These are phyloP conservation scores for Cephalophus harveyi DNA, from an alignment of 2,113 vertebrate genomes.

Conservation along the genomic window DNA sequence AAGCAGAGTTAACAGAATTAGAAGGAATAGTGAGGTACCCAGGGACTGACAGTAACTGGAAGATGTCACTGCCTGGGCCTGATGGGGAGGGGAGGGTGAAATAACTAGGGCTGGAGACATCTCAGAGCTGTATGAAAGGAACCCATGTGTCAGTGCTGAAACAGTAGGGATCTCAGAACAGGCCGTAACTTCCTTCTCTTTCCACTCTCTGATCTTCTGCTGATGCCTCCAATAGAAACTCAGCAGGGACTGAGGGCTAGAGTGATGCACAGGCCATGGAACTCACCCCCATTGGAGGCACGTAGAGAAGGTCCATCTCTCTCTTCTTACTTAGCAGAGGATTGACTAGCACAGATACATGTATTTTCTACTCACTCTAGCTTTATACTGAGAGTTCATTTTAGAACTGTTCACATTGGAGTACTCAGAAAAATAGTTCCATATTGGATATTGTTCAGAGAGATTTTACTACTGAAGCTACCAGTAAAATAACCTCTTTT, in stretches of 20 bases:
- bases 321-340: background rate
- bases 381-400: background rate
- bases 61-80: background rate
- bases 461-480: background rate
- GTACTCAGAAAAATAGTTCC: background rate
- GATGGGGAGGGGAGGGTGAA: background rate
- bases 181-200: background rate
- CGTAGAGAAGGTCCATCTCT: background rate
- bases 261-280: background rate
- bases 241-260: background rate
- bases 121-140: background rate
- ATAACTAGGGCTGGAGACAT: background rate
- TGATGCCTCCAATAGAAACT: background rate
- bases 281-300: accelerated
- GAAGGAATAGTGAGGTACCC: background rate
- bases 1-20: background rate
- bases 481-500: background rate
- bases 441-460: background rate
- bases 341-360: background rate
- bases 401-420: background rate
- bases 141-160: background rate
- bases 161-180: background rate
- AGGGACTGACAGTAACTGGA: background rate
- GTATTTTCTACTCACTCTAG: background rate
- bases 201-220: background rate